A percentile compares a stretch with the other conserved stretches of the same genome.
These are phyloP conservation scores for Betta splendens DNA, from an alignment of 2,797 vertebrate species.

Conservation along the genomic window DNA sequence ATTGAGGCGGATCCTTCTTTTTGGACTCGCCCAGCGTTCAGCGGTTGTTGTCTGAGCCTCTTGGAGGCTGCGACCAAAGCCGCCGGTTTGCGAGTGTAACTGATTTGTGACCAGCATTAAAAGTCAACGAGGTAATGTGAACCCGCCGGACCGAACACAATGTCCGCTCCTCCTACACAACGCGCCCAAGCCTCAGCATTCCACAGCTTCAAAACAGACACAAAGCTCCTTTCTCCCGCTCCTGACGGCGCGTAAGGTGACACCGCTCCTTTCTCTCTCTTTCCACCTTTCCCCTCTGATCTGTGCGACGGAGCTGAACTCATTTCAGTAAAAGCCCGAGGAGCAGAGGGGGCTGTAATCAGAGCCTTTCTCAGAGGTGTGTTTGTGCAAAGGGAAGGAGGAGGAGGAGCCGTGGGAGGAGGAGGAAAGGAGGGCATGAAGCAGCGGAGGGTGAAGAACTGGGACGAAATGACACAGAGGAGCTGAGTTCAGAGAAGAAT, in stretches of 20 bases:
- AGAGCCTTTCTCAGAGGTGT: slow-evolving; percentile 51
- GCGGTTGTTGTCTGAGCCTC: too few relatives aligned
- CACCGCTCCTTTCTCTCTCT: slow-evolving; percentile 44
- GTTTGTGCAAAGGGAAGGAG: slow-evolving; percentile 46
- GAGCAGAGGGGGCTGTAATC: slow-evolving; percentile 55
- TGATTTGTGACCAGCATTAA: too few relatives aligned
- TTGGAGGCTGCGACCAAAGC: too few relatives aligned
- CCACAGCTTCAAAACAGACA: slow-evolving; percentile 26
- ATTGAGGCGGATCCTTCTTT: too few relatives aligned
- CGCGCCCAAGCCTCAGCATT: slow-evolving; percentile 20
- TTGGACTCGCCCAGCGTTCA: too few relatives aligned
- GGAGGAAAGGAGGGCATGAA: slow-evolving; percentile 45
- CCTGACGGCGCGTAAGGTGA: slow-evolving; percentile 53
- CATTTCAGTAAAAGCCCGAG: slow-evolving; percentile 22
- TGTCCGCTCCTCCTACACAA: neutral
- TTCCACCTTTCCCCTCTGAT: slow-evolving; percentile 49
- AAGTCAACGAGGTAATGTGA: too few relatives aligned
- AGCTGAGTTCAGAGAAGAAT: slow-evolving; percentile 8
- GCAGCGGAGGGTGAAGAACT: slow-evolving; percentile 44
- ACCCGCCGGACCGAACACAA: neutral
- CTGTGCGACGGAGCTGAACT: slow-evolving; percentile 27
- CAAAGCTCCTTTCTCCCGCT: neutral
- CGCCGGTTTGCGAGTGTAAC: too few relatives aligned
- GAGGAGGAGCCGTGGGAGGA: slow-evolving; percentile 28
- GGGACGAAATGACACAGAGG: slow-evolving; percentile 48